Percentiles rank a stretch among this genome's conserved stretches.
These are phyloP conservation scores for Lasioglossum oenotherae DNA, from an alignment of 2,888 invertebrate species.

Conservation along the genomic window DNA sequence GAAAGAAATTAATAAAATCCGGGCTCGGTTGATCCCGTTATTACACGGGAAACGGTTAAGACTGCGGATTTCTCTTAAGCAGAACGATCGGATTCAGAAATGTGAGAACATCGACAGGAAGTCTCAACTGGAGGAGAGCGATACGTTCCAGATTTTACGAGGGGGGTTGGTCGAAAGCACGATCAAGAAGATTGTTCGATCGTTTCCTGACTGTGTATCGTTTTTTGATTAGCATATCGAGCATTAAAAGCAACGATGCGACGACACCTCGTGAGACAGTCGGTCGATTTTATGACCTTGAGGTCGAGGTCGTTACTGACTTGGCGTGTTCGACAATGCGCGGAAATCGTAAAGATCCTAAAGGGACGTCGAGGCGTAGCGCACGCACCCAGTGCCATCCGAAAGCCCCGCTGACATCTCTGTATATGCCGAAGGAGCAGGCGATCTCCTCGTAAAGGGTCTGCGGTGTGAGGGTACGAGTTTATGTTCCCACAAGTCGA, in stretches of 20 bases:
- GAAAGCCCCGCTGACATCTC: slow-evolving; percentile 68
- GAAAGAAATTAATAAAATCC: not conserved
- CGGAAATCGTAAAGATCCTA: slow-evolving; percentile 71
- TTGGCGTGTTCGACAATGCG: slow-evolving; percentile 57
- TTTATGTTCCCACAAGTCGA: slow-evolving; percentile 59
- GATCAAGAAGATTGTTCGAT: slow-evolving; percentile 16
- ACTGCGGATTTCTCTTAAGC: not conserved
- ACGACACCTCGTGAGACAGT: slow-evolving; percentile 63
- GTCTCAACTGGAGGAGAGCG: not conserved
- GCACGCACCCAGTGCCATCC: slow-evolving; percentile 54
- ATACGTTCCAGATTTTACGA: not conserved
- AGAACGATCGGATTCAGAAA: not conserved
- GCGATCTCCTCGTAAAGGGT: slow-evolving; percentile 66
- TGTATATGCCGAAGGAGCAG: slow-evolving; percentile 58
- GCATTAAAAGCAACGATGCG: slow-evolving; percentile 48
- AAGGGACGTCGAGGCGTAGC: slow-evolving; percentile 65
- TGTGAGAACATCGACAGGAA: not conserved
- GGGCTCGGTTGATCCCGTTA: not conserved
- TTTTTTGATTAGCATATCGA: slow-evolving; percentile 39
- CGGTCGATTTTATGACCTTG: slow-evolving; percentile 68
- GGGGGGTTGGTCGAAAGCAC: not conserved
- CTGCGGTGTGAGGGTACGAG: slow-evolving; percentile 61
- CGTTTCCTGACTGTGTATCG: slow-evolving; percentile 22
- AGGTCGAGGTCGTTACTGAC: slow-evolving; percentile 69
- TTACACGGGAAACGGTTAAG: not conserved